These are phyloP conservation scores for Xenus cinereus DNA, from an alignment of 2,113 vertebrate genomes.

Conservation along the genomic window DNA sequence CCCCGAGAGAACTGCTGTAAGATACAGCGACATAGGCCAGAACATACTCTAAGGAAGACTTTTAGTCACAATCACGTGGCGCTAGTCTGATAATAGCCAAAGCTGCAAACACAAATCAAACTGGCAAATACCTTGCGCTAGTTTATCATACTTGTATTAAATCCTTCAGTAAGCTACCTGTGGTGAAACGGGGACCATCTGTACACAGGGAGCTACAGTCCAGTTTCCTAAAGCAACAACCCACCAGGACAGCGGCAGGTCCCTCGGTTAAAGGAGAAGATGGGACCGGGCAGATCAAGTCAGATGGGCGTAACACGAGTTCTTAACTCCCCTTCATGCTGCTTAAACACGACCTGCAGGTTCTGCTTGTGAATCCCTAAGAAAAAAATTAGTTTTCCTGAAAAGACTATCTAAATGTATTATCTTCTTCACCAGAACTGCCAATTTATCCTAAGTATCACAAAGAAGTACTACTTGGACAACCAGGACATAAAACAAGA, in stretches of 20 bases:
- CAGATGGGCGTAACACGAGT: fast-evolving
- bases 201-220: not conserved
- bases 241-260: not conserved
- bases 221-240: not conserved
- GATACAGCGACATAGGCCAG: not conserved
- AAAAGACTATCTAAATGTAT: too few relatives aligned
- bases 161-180: not conserved
- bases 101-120: not conserved
- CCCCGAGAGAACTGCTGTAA: not conserved
- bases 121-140: too few relatives aligned
- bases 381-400: not conserved
- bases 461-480: not conserved
- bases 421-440: not conserved
- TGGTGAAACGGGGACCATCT: too few relatives aligned
- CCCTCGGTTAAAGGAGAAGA: not conserved
- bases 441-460: not conserved
- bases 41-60: not conserved
- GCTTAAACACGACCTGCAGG: not conserved
- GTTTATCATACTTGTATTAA: not conserved
- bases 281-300: not conserved
- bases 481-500: not conserved
- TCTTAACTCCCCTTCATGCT: not conserved
- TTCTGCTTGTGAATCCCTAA: not conserved
- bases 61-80: not conserved
- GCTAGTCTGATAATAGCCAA: fast-evolving